Evolutionary conservation across 1,140 invertebrate genomes (phyloP).

Genomic region (Drosophila pachea): DNA sequence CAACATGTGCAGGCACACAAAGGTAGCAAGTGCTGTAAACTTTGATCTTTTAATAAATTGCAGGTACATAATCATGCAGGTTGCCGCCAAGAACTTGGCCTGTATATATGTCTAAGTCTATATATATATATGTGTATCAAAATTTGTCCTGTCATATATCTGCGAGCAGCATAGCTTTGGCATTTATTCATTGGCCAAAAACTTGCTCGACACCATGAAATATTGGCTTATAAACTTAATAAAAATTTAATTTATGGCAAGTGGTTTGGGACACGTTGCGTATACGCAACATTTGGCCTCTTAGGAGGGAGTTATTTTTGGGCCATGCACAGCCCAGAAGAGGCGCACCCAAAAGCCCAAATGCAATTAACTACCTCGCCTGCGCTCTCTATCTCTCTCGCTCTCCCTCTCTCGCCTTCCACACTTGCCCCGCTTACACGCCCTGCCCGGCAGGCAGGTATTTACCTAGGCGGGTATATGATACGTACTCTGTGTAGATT

Average conservation of each 20-base stretch:
- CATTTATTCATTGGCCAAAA: constrained; percentile 54
- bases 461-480: too few species aligned
- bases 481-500: background rate
- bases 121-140: constrained; percentile 9
- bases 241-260: constrained; percentile 51
- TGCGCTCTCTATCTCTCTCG: too few species aligned
- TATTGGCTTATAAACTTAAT: constrained; percentile 39
- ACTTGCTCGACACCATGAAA: constrained; percentile 35
- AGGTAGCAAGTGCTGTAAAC: constrained; percentile 50
- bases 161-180: constrained; percentile 30
- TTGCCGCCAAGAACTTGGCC: constrained; percentile 35
- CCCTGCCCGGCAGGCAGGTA: background rate
- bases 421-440: constrained; percentile 13
- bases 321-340: constrained; percentile 8
- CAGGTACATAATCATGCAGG: constrained; percentile 63
- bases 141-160: constrained; percentile 12
- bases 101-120: constrained; percentile 5
- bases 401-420: constrained; percentile 12
- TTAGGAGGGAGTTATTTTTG: constrained; percentile 4
- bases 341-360: constrained; percentile 43
- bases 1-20: constrained; percentile 10
- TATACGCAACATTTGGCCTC: constrained; percentile 37
- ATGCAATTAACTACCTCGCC: constrained; percentile 51
- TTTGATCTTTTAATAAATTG: constrained; percentile 73
- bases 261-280: constrained; percentile 31